Evolutionary conservation across 1,140 invertebrate species (phyloP).

Genomic region (Ceratitis capitata): DNA sequence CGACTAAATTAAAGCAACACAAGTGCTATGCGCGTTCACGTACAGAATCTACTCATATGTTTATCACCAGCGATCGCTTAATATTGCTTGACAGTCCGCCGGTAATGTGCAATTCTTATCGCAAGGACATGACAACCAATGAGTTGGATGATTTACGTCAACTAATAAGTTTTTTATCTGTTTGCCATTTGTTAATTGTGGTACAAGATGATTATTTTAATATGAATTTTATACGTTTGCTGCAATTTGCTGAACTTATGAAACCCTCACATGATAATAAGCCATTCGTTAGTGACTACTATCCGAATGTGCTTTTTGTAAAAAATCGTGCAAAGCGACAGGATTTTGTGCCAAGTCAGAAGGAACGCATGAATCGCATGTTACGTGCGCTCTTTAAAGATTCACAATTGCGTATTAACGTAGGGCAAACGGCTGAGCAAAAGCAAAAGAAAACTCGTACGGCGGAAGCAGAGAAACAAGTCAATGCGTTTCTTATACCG

Average conservation of each 20-base stretch:
- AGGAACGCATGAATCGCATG: slow-evolving; percentile 48
- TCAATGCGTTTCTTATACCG: slow-evolving; percentile 54
- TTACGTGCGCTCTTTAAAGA: slow-evolving; percentile 47
- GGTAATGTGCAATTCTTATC: slow-evolving; percentile 47
- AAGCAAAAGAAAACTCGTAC: slow-evolving; percentile 28
- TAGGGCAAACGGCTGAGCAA: slow-evolving; percentile 46
- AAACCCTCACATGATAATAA: slow-evolving; percentile 52
- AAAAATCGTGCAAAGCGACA: slow-evolving; percentile 52
- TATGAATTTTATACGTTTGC: slow-evolving; percentile 68
- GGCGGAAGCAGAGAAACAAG: slow-evolving; percentile 8
- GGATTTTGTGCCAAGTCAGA: slow-evolving; percentile 49
- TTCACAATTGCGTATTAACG: slow-evolving; percentile 53
- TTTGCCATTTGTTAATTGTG: slow-evolving; percentile 89
- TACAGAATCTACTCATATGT: slow-evolving; percentile 66
- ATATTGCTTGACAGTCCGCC: slow-evolving; percentile 74
- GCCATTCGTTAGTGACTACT: slow-evolving; percentile 48
- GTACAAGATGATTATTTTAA: slow-evolving; percentile 89
- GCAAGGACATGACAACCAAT: slow-evolving; percentile 48
- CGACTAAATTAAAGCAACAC: slow-evolving; percentile 47
- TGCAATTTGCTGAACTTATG: slow-evolving; percentile 54
- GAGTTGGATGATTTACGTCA: slow-evolving; percentile 79
- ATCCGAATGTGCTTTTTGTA: slow-evolving; percentile 60
- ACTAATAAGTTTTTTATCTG: slow-evolving; percentile 83
- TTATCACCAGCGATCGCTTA: slow-evolving; percentile 70
- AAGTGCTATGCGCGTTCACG: slow-evolving; percentile 47